Conservation (phyloP, 37 sponge, comb jelly and placozoan genomes). For the Diacarnus erythraeanus region DNA sequence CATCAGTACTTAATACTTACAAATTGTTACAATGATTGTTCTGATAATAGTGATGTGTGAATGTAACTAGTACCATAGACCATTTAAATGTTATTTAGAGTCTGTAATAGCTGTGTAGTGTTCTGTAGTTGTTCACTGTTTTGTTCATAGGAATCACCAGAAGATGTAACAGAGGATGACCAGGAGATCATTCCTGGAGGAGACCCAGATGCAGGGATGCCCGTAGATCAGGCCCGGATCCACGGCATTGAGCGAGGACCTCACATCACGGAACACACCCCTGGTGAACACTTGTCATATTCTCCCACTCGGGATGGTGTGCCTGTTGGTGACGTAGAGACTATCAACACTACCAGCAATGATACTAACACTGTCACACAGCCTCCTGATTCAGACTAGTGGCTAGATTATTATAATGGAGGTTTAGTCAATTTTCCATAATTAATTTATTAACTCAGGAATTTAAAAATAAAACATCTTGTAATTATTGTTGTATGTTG, state of each 20-base stretch:
- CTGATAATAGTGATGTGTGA: too few relatives aligned
- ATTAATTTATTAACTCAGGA: background rate
- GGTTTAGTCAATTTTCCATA: background rate
- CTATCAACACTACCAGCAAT: background rate
- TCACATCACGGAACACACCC: background rate
- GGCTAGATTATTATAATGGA: background rate
- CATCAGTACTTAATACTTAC: too few relatives aligned
- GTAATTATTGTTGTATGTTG: too few relatives aligned
- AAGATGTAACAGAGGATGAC: constrained; percentile 40
- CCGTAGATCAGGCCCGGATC: constrained; percentile 37
- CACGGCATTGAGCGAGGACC: constrained; percentile 54
- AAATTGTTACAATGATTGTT: too few relatives aligned
- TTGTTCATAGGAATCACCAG: constrained; percentile 43
- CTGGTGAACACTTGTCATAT: background rate
- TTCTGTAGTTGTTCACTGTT: too few relatives aligned
- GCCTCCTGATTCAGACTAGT: constrained; percentile 29
- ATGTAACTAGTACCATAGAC: too few relatives aligned
- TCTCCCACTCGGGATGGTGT: constrained; percentile 1
- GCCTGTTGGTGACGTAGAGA: background rate
- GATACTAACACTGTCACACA: constrained; percentile 4
- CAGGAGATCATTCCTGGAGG: constrained; percentile 58
- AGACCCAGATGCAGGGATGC: constrained; percentile 75
- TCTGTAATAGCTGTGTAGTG: too few relatives aligned
- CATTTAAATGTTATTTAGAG: too few relatives aligned
- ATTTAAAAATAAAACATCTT: too few relatives aligned